These are phyloP conservation scores for Athene noctua DNA, from an alignment of 2,113 vertebrate genomes.

Conservation along the genomic window DNA sequence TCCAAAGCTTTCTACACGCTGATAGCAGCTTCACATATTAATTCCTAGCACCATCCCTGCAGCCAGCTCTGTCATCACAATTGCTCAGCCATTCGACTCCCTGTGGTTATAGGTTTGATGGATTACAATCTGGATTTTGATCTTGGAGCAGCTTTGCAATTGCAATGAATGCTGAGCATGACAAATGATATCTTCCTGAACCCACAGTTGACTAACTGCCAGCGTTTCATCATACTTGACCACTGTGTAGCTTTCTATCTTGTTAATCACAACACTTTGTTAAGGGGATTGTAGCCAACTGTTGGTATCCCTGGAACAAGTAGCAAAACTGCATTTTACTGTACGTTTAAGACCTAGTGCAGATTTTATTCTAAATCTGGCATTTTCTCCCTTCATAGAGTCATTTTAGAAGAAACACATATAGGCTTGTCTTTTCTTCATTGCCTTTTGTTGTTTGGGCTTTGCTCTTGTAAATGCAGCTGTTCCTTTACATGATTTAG, in stretches of 20 bases:
- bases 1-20: background rate
- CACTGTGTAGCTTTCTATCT: conserved; percentile 3
- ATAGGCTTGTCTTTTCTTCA: background rate
- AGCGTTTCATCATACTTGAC: conserved; percentile 4
- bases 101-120: conserved; percentile 6
- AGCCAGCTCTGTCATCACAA: conserved; percentile 11
- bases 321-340: background rate
- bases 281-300: background rate
- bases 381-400: background rate
- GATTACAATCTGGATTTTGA: conserved; percentile 22
- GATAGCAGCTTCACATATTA: background rate
- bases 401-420: background rate
- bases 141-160: background rate
- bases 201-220: background rate
- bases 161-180: background rate
- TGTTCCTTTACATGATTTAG: background rate
- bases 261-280: conserved; percentile 4
- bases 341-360: background rate
- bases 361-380: background rate
- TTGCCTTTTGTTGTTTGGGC: background rate
- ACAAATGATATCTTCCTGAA: background rate
- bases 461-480: conserved; percentile 12
- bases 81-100: background rate
- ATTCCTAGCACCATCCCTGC: background rate
- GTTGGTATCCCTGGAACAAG: conserved; percentile 1